A percentile compares a stretch with the other conserved stretches of the same genome.
phyloP scores from a whole-genome alignment of 2,888 invertebrate genomes.

The Antheraea assamensis region DNA sequence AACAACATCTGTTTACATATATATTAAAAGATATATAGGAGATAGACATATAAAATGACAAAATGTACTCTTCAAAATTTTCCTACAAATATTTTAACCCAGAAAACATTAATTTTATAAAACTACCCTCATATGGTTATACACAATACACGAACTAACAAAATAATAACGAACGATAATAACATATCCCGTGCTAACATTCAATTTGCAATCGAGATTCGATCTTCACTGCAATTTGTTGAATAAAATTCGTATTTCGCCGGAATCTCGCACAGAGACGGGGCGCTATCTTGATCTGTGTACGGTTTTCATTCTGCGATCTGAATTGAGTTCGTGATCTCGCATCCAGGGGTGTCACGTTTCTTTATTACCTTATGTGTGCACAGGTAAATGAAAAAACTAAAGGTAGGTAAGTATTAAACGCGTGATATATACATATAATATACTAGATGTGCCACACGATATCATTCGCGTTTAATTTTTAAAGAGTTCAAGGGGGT shows the following conservation, averaged over 20 bases:
- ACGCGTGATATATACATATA: background rate
- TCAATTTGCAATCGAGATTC: constrained; percentile 16
- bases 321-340: constrained; percentile 34
- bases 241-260: constrained; percentile 14
- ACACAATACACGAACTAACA: background rate
- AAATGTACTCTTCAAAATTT: background rate
- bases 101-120: background rate
- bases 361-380: constrained; percentile 16
- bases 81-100: background rate
- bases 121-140: background rate
- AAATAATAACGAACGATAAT: background rate
- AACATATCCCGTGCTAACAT: constrained; percentile 5
- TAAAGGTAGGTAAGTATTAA: background rate
- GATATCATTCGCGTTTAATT: too few relatives aligned
- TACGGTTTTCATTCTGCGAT: constrained; percentile 18
- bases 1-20: too few relatives aligned
- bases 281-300: constrained; percentile 20
- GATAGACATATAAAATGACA: too few relatives aligned
- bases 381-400: constrained; percentile 19
- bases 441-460: too few relatives aligned
- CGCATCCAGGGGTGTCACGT: constrained; percentile 27
- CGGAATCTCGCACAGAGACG: constrained; percentile 12
- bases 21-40: too few relatives aligned
- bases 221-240: constrained; percentile 17
- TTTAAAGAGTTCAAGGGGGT: too few relatives aligned